Evolutionary conservation across 2,113 vertebrate species (phyloP).

Genomic region (Xiphophorus maculatus): DNA sequence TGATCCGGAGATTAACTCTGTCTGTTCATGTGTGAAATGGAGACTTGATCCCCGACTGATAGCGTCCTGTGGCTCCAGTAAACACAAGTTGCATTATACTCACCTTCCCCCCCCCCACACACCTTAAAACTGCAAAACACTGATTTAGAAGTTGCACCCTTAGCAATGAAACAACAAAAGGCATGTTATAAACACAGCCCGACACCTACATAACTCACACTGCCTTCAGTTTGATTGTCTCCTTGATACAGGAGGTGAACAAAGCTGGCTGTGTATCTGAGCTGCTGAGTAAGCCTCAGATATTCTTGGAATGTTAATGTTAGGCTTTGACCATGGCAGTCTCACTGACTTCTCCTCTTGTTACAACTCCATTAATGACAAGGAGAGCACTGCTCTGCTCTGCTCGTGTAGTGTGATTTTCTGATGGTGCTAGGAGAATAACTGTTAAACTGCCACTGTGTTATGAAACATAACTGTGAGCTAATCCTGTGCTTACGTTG

Average conservation of each 20-base stretch:
- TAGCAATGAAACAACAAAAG: constrained; percentile 40
- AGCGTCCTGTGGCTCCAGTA: constrained; percentile 65
- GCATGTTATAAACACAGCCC: constrained; percentile 57
- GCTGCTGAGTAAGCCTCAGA: constrained; percentile 71
- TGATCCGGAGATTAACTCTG: constrained; percentile 81
- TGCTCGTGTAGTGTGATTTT: not conserved
- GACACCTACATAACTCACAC: constrained; percentile 52
- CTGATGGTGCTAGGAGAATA: constrained; percentile 1
- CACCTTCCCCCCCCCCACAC: too few relatives aligned
- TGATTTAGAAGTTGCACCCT: constrained; percentile 72
- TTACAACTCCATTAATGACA: constrained; percentile 54
- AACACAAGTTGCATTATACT: constrained; percentile 59
- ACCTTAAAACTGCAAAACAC: constrained; percentile 69
- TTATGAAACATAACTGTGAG: constrained; percentile 42
- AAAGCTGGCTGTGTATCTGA: constrained; percentile 55
- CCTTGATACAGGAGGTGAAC: constrained; percentile 55
- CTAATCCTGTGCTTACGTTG: constrained; percentile 61
- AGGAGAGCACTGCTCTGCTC: constrained; percentile 39
- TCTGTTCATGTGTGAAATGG: constrained; percentile 83
- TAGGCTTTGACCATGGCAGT: constrained; percentile 58
- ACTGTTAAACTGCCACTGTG: constrained; percentile 14
- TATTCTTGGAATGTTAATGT: constrained; percentile 79
- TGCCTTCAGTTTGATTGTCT: constrained; percentile 29
- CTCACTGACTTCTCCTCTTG: constrained; percentile 46
- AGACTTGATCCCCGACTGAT: constrained; percentile 81